Percentiles rank a stretch among this genome's conserved stretches.
These are phyloP conservation scores for Sebastes flavidus DNA, from an alignment of 2,797 vertebrate genomes.

Conservation along the genomic window DNA sequence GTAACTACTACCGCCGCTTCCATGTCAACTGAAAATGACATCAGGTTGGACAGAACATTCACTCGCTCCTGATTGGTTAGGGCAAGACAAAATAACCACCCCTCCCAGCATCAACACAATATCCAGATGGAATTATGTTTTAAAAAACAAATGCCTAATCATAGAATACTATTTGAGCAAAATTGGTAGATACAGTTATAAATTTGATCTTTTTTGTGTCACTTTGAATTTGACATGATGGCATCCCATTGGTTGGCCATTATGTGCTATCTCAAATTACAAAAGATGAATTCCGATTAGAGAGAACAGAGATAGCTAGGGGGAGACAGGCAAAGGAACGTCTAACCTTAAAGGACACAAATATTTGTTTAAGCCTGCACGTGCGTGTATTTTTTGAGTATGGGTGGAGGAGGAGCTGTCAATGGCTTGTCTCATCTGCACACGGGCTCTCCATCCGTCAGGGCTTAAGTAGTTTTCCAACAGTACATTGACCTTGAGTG, in stretches of 20 bases:
- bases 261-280: background rate
- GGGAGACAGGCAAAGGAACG: background rate
- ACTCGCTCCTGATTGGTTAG: background rate
- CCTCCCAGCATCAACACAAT: background rate
- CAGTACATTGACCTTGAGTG: slow-evolving; percentile 99
- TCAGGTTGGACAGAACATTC: background rate
- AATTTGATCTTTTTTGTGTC: background rate
- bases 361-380: slow-evolving; percentile 64
- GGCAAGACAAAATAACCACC: background rate
- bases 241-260: background rate
- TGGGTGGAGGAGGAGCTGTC: slow-evolving; percentile 79
- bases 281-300: background rate
- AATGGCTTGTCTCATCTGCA: slow-evolving; percentile 87
- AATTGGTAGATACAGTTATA: background rate
- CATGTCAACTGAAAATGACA: background rate
- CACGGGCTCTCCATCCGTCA: slow-evolving; percentile 90
- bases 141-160: background rate
- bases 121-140: background rate
- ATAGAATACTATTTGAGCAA: background rate
- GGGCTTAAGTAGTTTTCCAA: slow-evolving; percentile 97
- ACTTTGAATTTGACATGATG: background rate
- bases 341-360: slow-evolving; percentile 63
- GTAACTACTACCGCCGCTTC: background rate
- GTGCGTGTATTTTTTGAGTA: slow-evolving; percentile 33
- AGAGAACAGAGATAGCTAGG: background rate